Evolutionary conservation across 37 sponge, comb jelly and placozoan species (phyloP).

Genomic region (Halichondria panicea): DNA sequence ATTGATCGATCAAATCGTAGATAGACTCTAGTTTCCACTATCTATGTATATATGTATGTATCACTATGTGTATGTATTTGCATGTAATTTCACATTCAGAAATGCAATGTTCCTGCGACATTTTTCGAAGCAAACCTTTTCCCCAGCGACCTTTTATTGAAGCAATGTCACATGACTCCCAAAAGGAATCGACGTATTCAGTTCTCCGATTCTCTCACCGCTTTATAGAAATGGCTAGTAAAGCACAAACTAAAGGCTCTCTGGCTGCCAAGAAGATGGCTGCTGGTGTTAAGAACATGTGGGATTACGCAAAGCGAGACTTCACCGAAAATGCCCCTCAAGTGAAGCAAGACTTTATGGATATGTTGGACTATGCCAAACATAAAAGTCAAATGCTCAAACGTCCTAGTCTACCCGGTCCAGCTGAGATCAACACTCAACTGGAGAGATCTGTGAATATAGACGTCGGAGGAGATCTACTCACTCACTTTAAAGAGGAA

Average conservation of each 20-base stretch:
- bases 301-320: conserved; percentile 31
- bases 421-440: too few relatives aligned
- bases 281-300: conserved; percentile 23
- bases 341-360: conserved; percentile 39
- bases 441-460: conserved; percentile 47
- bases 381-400: conserved; percentile 3
- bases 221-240: not conserved
- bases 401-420: not conserved
- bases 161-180: too few relatives aligned
- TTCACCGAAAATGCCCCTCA: conserved; percentile 6
- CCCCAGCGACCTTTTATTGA: not conserved
- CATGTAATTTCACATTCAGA: too few relatives aligned
- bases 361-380: conserved; percentile 25
- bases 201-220: too few relatives aligned
- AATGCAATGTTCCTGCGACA: too few relatives aligned
- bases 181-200: too few relatives aligned
- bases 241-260: too few relatives aligned
- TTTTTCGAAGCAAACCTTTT: too few relatives aligned
- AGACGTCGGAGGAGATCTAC: conserved; percentile 59
- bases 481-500: conserved; percentile 46
- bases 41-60: not conserved
- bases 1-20: not conserved
- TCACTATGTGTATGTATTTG: not conserved
- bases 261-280: conserved; percentile 29
- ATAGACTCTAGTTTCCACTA: not conserved